phyloP scores from a whole-genome alignment of 35 echinoderm and acorn worm genomes.

The Patiria miniata region DNA sequence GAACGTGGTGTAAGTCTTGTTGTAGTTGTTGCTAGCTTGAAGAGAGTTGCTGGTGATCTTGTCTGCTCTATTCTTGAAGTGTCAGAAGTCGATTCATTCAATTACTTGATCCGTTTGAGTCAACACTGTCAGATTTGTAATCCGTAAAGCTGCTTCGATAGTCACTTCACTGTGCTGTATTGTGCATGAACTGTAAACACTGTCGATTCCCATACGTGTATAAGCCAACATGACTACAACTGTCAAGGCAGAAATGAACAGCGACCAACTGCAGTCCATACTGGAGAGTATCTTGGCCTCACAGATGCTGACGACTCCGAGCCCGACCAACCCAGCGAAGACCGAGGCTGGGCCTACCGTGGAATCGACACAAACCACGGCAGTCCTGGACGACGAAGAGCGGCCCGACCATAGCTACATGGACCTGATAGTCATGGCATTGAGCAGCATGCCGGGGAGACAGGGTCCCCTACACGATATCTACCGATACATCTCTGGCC shows the following conservation, averaged over 20 bases:
- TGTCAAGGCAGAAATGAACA: neutral
- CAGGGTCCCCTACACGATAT: conserved; percentile 44
- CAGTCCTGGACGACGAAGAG: conserved; percentile 1
- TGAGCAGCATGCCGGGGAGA: neutral
- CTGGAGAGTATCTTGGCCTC: neutral
- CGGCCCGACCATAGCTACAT: conserved; percentile 44
- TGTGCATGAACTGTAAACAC: neutral
- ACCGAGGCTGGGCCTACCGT: neutral
- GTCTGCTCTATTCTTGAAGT: neutral
- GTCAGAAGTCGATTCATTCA: neutral
- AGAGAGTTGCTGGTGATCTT: neutral
- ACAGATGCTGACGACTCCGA: neutral
- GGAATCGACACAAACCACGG: neutral
- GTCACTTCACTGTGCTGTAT: neutral
- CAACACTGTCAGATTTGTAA: neutral
- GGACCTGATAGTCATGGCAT: conserved; percentile 34
- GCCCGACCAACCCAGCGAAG: neutral
- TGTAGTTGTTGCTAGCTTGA: neutral
- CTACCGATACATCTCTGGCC: conserved; percentile 35
- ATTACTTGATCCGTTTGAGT: neutral
- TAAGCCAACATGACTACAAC: neutral
- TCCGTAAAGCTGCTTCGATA: neutral
- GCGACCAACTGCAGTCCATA: neutral
- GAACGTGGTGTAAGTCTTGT: neutral
- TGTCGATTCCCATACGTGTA: neutral